Conservation (phyloP, 2,888 invertebrate species). For the Oscheius sp. region DNA sequence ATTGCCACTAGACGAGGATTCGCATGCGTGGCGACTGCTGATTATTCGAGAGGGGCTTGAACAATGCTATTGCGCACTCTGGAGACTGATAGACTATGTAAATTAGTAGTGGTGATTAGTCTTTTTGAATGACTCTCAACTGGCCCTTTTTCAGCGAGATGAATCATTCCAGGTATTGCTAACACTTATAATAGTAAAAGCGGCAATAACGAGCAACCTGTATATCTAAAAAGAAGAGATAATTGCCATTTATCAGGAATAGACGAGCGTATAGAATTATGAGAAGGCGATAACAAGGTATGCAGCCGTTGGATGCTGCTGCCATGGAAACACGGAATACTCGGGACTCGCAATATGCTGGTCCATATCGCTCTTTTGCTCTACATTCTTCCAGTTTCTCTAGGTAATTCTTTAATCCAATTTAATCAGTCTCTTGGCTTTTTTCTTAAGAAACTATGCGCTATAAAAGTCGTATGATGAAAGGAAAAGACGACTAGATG, state of each 20-base stretch:
- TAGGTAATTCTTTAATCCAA: background rate
- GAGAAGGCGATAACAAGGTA: conserved; percentile 19
- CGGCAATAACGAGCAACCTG: no score
- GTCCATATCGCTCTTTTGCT: conserved; percentile 16
- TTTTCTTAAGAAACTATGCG: background rate
- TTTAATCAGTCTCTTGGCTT: background rate
- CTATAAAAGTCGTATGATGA: background rate
- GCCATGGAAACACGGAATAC: conserved; percentile 28
- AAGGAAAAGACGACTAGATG: background rate
- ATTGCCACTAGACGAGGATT: conserved; percentile 31
- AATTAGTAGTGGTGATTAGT: conserved; percentile 16
- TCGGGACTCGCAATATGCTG: conserved; percentile 17
- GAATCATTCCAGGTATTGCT: background rate
- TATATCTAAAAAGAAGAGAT: no score
- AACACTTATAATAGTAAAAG: no score
- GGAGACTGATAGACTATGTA: conserved; percentile 28
- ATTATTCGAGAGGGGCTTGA: conserved; percentile 28
- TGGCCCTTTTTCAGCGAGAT: no score
- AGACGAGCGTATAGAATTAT: no score
- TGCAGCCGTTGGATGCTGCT: conserved; percentile 25
- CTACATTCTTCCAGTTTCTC: conserved; percentile 3
- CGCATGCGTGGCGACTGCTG: conserved; percentile 31
- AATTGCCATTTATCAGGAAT: no score
- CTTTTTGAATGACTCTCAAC: conserved; percentile 8
- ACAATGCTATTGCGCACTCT: conserved; percentile 25